Evolutionary conservation across 2,888 invertebrate species (phyloP), one percentile per base, ranked within the genome.

Genomic region (Griposia aprilina): DNA sequence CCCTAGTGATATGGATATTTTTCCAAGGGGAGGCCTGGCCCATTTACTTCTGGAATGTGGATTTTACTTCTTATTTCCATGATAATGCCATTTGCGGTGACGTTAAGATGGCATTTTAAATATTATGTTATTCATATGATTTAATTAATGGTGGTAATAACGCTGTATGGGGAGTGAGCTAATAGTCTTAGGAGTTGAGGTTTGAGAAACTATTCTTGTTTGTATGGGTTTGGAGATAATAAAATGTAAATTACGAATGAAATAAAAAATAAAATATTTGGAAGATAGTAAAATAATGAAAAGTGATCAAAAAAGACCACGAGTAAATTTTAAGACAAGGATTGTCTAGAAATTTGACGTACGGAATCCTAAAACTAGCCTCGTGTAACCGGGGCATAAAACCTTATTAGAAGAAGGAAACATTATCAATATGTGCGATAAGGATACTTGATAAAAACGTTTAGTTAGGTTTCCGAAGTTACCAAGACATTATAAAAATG

Each of bases 61-160:
- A 84, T 86, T 82, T 86, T 81, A 82, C 76, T 75, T 83, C 81
- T 77, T 81, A 89, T 89, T 89, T 84, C 79, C 89, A 89, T 86
- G 78, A 84, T 86, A 86, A 89, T 81, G 68, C 71, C 74, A 81
- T 87, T 84, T 78, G 78, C 79, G 81, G 76, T 68, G 80, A 81
- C 82, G 62, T 88, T 87, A 71, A 81, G 83, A 83, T 79, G 82
- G 52, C 59, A 87, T 84, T 89, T 88, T 80, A 89, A 89, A 89
- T 87, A 78, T 77, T 79, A 87, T 84, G 76, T 81, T 79, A 81
- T 76, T 83, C 74, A 80, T 89, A 77, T 60, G 75, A 78, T 76
- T 81, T 82, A 79, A 87, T 81, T 81, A 81, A 86, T 78, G 76
- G 66, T 1, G 73, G 65, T 20, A 60, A 82, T 86, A 74, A 81